Evolutionary conservation across 1,140 invertebrate species (phyloP).

Genomic region (Druon quercuslanigerum): DNA sequence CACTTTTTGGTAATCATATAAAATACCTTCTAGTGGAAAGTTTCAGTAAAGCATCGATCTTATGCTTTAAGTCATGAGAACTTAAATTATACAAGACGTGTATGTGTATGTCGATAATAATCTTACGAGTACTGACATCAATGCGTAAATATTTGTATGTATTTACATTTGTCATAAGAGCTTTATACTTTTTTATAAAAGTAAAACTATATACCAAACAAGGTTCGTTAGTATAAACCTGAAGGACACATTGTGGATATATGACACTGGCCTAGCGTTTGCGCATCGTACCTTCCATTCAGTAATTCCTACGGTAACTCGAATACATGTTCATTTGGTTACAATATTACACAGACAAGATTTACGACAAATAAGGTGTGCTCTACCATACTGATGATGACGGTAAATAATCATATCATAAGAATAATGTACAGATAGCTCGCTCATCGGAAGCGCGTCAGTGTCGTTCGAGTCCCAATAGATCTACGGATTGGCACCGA

Average conservation of each 20-base stretch:
- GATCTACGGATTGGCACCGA: constrained; percentile 41
- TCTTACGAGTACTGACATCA: constrained; percentile 42
- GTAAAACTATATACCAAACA: constrained; percentile 67
- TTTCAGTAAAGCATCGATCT: constrained; percentile 40
- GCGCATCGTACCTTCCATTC: constrained; percentile 4
- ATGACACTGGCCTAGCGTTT: constrained; percentile 31
- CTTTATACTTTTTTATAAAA: constrained; percentile 62
- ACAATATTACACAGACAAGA: constrained; percentile 49
- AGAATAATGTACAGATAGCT: constrained; percentile 40
- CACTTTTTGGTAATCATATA: not conserved
- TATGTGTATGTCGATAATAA: constrained; percentile 40
- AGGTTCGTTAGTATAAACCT: constrained; percentile 64
- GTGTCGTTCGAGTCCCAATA: constrained; percentile 22
- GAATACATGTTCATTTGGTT: constrained; percentile 42
- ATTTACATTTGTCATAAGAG: constrained; percentile 59
- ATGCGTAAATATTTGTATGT: constrained; percentile 61
- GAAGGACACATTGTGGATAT: constrained; percentile 53
- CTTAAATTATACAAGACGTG: constrained; percentile 9
- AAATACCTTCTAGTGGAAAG: constrained; percentile 31
- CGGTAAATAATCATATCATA: constrained; percentile 11
- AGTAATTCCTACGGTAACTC: constrained; percentile 41
- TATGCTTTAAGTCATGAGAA: constrained; percentile 17
- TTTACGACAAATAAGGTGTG: constrained; percentile 46
- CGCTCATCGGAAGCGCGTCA: not conserved
- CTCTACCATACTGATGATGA: constrained; percentile 32